phyloP scores from a whole-genome alignment of 2,888 invertebrate genomes.

The Morinoia aosen region DNA sequence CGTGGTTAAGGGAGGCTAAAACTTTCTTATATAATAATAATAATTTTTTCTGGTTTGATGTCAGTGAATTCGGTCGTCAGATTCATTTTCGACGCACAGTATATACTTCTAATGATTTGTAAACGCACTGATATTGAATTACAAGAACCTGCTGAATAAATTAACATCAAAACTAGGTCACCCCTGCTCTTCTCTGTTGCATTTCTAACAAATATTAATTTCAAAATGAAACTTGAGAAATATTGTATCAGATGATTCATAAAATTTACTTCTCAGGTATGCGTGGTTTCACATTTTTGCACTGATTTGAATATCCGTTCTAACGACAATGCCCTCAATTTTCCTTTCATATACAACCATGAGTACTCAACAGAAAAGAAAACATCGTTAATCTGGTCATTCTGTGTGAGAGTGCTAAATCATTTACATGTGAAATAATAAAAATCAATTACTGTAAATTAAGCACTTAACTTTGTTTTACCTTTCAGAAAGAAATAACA shows the following conservation, averaged over 20 bases:
- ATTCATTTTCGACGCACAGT: neutral
- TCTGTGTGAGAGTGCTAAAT: no score
- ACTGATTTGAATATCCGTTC: neutral
- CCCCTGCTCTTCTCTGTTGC: neutral
- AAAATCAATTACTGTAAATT: no score
- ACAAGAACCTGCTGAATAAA: neutral
- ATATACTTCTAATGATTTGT: neutral
- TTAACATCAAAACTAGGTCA: neutral
- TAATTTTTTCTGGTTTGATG: no score
- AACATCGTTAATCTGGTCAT: no score
- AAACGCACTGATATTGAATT: neutral
- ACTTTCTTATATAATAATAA: no score
- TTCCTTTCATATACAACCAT: neutral
- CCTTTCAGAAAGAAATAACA: neutral
- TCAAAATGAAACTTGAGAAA: neutral
- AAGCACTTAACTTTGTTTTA: neutral
- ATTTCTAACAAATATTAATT: neutral
- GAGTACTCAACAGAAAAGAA: neutral
- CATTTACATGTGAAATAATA: no score
- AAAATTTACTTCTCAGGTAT: neutral
- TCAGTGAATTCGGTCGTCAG: neutral
- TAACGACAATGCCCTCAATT: neutral
- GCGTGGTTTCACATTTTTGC: neutral
- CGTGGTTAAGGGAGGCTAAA: no score
- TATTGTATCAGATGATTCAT: neutral